These are phyloP conservation scores for Drosophila sucinea DNA, from an alignment of 1,140 invertebrate species.

Conservation along the genomic window DNA sequence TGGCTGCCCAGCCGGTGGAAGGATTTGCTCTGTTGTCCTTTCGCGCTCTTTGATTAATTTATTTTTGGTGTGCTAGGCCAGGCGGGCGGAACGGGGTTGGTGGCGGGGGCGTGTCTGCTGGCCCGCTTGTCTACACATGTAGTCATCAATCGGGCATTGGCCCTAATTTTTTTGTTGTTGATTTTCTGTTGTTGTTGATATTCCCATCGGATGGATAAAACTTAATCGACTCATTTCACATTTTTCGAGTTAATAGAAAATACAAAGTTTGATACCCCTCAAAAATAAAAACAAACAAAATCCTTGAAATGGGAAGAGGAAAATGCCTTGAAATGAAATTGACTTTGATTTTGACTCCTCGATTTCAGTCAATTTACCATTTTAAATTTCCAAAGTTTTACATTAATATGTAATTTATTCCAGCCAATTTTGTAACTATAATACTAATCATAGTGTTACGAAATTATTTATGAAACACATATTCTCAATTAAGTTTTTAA, in stretches of 20 bases:
- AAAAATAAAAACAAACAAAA: neutral
- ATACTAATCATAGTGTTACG: too few relatives aligned
- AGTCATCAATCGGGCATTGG: constrained; percentile 65
- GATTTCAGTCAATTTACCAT: too few relatives aligned
- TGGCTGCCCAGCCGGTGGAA: constrained; percentile 4
- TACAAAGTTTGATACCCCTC: neutral
- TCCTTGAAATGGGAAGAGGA: neutral
- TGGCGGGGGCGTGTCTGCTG: neutral
- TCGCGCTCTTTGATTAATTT: constrained; percentile 75
- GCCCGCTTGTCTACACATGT: constrained; percentile 49
- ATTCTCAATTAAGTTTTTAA: too few relatives aligned
- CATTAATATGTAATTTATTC: too few relatives aligned
- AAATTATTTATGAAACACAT: too few relatives aligned
- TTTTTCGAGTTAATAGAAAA: constrained; percentile 12
- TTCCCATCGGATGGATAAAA: neutral
- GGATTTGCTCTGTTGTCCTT: constrained; percentile 55
- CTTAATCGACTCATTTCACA: constrained; percentile 9
- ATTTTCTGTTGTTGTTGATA: neutral
- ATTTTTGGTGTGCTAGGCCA: constrained; percentile 44
- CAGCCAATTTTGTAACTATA: too few relatives aligned
- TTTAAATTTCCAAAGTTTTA: too few relatives aligned
- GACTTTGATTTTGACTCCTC: too few relatives aligned
- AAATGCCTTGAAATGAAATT: neutral
- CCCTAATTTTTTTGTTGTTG: constrained; percentile 8
- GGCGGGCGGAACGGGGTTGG: neutral